Conservation (phyloP, 1,140 invertebrate genomes). For the Colletes latitarsis region DNA sequence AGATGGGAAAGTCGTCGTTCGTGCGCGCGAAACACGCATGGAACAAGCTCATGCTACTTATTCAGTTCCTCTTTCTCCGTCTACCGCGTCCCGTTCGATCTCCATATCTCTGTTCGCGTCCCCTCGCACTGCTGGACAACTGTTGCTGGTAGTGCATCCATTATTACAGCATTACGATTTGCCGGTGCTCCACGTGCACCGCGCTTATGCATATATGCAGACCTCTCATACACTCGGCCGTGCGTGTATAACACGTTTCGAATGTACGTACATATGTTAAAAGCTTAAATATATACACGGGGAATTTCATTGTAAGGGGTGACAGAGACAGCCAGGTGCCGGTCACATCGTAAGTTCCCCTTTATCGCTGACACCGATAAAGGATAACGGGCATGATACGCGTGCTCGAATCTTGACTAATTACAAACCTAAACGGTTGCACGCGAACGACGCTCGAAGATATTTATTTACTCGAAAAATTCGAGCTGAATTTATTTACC, state of each 20-base stretch:
- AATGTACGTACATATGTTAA: conserved; percentile 31
- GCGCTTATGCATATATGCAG: conserved; percentile 57
- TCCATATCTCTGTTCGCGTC: conserved; percentile 24
- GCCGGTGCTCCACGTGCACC: conserved; percentile 34
- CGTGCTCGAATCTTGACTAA: background rate
- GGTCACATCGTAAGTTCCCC: background rate
- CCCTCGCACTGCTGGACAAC: conserved; percentile 61
- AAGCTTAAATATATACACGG: conserved; percentile 1
- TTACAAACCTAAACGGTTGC: background rate
- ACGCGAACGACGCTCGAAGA: background rate
- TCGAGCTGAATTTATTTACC: background rate
- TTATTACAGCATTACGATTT: conserved; percentile 68
- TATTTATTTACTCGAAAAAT: background rate
- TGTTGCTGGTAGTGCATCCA: conserved; percentile 68
- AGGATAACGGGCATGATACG: background rate
- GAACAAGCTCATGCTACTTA: conserved; percentile 15
- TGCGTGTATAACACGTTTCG: conserved; percentile 15
- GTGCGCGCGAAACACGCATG: conserved; percentile 21
- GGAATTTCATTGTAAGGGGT: background rate
- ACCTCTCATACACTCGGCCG: conserved; percentile 14
- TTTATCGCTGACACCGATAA: background rate
- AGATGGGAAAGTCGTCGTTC: background rate
- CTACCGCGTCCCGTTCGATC: conserved; percentile 6
- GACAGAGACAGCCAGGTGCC: background rate
- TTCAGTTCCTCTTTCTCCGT: conserved; percentile 35